Conservation (phyloP, 2,113 vertebrate species). For the Calidris pugnax region DNA sequence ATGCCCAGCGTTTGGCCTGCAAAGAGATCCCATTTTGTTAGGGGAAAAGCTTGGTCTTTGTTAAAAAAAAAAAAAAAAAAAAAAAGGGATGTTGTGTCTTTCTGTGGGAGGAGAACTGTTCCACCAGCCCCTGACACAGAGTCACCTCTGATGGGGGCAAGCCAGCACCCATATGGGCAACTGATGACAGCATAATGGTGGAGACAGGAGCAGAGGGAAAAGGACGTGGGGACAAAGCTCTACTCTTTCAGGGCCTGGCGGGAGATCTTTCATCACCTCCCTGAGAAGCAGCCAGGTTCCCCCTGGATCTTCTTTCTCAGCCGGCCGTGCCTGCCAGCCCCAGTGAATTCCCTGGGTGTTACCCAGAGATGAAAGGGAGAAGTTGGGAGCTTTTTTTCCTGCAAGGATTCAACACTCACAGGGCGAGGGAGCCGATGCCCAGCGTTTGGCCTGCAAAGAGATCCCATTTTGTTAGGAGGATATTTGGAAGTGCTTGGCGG, state of each 20-base stretch:
- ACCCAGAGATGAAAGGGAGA: not conserved
- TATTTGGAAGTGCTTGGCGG: not conserved
- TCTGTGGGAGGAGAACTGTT: not conserved
- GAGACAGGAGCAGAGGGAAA: not conserved
- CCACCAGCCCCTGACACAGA: not conserved
- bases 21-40: not conserved
- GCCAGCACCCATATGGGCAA: not conserved
- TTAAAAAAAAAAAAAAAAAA: not conserved
- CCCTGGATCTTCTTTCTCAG: slow-evolving; percentile 33
- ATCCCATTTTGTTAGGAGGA: not conserved
- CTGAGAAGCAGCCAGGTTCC: slow-evolving; percentile 1
- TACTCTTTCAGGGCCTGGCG: not conserved
- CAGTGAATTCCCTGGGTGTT: not conserved
- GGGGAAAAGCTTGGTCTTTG: not conserved
- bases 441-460: not conserved
- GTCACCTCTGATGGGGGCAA: not conserved
- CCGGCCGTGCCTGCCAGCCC: slow-evolving; percentile 2
- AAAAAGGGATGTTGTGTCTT: not conserved
- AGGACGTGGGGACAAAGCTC: not conserved
- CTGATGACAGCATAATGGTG: not conserved
- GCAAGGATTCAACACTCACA: not conserved
- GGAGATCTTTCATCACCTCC: slow-evolving; percentile 30
- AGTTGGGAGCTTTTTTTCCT: not conserved
- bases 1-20: not conserved
- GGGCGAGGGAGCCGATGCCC: not conserved